A percentile compares a stretch with the other conserved stretches of the same genome.
phyloP scores from a whole-genome alignment of 2,113 vertebrate genomes.

The Anas platyrhynchos region DNA sequence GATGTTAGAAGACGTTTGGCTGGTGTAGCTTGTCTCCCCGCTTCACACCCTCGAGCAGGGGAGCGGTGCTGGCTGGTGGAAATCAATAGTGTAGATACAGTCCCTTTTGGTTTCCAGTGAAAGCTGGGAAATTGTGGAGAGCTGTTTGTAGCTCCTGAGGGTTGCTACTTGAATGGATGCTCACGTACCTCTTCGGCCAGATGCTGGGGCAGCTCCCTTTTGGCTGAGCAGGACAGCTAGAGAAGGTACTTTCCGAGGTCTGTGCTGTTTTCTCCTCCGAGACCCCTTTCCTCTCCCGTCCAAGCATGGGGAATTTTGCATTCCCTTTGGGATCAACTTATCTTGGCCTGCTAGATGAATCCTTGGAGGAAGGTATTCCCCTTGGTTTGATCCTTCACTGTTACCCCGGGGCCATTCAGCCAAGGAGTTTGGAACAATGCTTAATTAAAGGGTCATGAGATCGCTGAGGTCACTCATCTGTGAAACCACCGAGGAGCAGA shows the following conservation, averaged over 20 bases:
- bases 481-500: conserved; percentile 10
- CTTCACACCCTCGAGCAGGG: background rate
- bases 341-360: background rate
- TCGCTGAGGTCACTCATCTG: conserved; percentile 10
- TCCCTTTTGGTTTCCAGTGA: background rate
- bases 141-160: background rate
- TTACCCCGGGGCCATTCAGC: background rate
- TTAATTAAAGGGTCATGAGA: conserved; percentile 45
- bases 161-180: background rate
- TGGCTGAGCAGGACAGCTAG: background rate
- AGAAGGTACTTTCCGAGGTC: conserved; percentile 19
- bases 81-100: background rate
- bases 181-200: background rate
- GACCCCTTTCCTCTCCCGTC: background rate
- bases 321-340: background rate
- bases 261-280: background rate
- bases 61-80: background rate
- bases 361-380: conserved; percentile 15
- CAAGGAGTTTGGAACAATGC: conserved; percentile 13
- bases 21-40: background rate
- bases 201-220: background rate
- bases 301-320: background rate
- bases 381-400: background rate
- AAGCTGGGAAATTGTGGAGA: background rate
- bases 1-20: conserved; percentile 1